Percentiles rank a stretch among this genome's conserved stretches.
These are phyloP conservation scores for Metaphire vulgaris DNA, from an alignment of 1,140 invertebrate species.

Conservation along the genomic window DNA sequence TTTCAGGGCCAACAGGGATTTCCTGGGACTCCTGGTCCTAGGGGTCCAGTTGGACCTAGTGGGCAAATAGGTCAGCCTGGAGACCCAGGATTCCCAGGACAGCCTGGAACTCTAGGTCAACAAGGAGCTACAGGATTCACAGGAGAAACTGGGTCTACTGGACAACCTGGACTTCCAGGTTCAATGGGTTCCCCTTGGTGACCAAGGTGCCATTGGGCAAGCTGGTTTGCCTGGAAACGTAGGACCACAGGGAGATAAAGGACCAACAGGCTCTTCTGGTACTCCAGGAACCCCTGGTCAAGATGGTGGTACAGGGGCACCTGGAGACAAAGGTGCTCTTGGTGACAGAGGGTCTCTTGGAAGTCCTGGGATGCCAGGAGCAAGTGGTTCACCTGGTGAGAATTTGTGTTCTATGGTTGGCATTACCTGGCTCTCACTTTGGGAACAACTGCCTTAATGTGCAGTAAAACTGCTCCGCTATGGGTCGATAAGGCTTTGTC, in stretches of 20 bases:
- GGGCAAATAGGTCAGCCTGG: slow-evolving; percentile 11
- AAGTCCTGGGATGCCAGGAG: slow-evolving; percentile 6
- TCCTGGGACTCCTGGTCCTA: background rate
- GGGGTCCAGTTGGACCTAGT: background rate
- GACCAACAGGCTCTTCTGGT: slow-evolving; percentile 11
- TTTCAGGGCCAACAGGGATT: slow-evolving; percentile 2
- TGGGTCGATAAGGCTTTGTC: too few species aligned
- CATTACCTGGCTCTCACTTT: too few species aligned
- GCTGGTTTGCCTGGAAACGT: slow-evolving; percentile 14
- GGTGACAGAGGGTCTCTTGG: slow-evolving; percentile 15
- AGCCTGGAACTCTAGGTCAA: slow-evolving; percentile 11
- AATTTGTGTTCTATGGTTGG: too few species aligned
- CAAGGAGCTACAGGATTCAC: background rate
- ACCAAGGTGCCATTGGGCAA: slow-evolving; percentile 16
- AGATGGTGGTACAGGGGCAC: slow-evolving; percentile 13
- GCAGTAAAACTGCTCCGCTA: too few species aligned
- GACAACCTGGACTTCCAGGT: background rate
- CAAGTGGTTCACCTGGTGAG: slow-evolving; percentile 13
- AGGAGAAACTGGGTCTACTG: background rate
- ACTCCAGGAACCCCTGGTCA: slow-evolving; percentile 16
- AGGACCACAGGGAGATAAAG: background rate
- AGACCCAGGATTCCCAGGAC: slow-evolving; percentile 6
- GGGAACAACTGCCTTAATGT: too few species aligned
- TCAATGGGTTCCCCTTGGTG: slow-evolving; percentile 10
- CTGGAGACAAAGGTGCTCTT: slow-evolving; percentile 5